phyloP scores from a whole-genome alignment of 2,888 invertebrate species.

The Drosophila lacicola region DNA sequence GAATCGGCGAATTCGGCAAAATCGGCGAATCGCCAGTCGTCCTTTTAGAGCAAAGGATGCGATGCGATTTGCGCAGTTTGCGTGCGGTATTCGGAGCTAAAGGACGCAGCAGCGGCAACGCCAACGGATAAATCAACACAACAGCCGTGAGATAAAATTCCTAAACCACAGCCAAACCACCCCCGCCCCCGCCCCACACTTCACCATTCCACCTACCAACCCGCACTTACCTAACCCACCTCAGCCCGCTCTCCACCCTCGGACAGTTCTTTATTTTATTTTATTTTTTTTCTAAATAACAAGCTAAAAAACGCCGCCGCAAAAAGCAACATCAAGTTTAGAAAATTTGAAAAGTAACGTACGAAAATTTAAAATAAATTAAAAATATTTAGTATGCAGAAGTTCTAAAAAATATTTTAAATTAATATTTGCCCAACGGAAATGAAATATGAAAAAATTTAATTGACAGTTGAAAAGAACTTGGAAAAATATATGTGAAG shows the following conservation, averaged over 20 bases:
- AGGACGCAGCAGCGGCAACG: slow-evolving; percentile 67
- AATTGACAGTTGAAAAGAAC: no score
- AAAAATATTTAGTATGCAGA: no score
- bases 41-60: slow-evolving; percentile 74
- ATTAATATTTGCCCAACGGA: no score
- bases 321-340: neutral
- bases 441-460: no score
- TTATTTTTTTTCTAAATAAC: neutral
- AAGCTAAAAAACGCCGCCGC: slow-evolving; percentile 10
- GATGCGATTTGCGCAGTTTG: slow-evolving; percentile 77
- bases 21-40: slow-evolving; percentile 27
- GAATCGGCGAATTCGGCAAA: slow-evolving; percentile 12
- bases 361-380: no score
- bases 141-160: slow-evolving; percentile 22
- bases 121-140: slow-evolving; percentile 18
- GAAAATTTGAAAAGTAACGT: neutral
- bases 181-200: neutral
- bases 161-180: slow-evolving; percentile 17
- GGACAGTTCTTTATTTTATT: neutral
- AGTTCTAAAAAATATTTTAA: no score
- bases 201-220: neutral
- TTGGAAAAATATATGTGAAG: no score
- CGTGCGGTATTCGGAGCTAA: slow-evolving; percentile 80
- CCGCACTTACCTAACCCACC: slow-evolving; percentile 14
- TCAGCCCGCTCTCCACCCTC: neutral